Evolutionary conservation across 2,113 vertebrate genomes (phyloP).

Genomic region (Megalops atlanticus): DNA sequence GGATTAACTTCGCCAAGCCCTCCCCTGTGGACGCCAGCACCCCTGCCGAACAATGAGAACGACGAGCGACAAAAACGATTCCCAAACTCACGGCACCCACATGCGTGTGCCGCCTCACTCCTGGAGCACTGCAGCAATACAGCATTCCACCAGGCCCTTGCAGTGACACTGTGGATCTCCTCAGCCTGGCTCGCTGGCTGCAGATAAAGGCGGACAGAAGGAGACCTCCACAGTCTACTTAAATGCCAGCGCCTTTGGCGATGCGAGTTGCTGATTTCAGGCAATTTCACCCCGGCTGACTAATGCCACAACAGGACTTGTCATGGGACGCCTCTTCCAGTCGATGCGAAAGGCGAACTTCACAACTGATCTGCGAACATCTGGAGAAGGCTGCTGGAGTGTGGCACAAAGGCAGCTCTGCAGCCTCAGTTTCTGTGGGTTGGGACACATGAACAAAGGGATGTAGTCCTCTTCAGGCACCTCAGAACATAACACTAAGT

Average conservation of each 20-base stretch:
- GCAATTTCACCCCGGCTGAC: constrained; percentile 38
- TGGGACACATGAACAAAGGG: background rate
- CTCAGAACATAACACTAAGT: background rate
- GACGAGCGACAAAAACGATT: too few relatives aligned
- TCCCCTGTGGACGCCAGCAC: background rate
- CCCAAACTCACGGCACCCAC: too few relatives aligned
- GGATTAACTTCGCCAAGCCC: constrained; percentile 51
- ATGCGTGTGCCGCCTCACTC: background rate
- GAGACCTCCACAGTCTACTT: constrained; percentile 24
- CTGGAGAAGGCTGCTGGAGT: background rate
- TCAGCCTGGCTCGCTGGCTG: constrained; percentile 22
- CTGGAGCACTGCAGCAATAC: background rate
- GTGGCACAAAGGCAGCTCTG: background rate
- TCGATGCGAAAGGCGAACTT: constrained; percentile 3
- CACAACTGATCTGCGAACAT: background rate
- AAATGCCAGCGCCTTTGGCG: constrained; percentile 13
- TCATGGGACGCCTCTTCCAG: constrained; percentile 35
- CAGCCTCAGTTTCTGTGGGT: background rate
- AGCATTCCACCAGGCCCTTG: too few relatives aligned
- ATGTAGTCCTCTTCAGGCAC: background rate
- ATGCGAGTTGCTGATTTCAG: constrained; percentile 40
- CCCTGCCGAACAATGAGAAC: background rate
- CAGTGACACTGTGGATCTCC: constrained; percentile 24
- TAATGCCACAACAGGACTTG: constrained; percentile 35
- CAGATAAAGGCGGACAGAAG: constrained; percentile 31